Base-by-base conservation (phyloP, 2,888 invertebrate species). In the Heteropelma amictum region DNA sequence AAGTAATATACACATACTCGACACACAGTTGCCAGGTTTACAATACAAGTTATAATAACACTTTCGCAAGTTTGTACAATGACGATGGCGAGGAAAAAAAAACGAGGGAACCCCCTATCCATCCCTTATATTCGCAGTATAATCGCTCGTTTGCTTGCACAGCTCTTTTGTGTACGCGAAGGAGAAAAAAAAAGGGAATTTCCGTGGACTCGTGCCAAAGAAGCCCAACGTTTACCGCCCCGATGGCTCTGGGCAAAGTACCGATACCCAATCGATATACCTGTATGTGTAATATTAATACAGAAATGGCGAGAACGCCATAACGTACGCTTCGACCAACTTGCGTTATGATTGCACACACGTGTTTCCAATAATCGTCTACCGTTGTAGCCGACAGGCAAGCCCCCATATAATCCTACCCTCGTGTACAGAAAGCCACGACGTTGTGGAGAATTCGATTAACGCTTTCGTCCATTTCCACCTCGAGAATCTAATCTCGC, bases 301-400 rank as follows among this genome's bases (percentile, higher is more conserved):
- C 5, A 26, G 4, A 26, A 42, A 14, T 21, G 47, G 12, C 10
- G 56, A 49, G 63, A 71, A 38, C n/a, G n/a, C 28, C 33, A 67
- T 71, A 75, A 56, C 61, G 54, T 42, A 71, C 61, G 74, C 71
- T 67, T 61, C 17, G 67, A 38, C 49, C 35, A 19, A 53, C 53
- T 30, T 14, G 10, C 23, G 14, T 47, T 68, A 63, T 71, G 61
- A 75, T 75, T 58, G 67, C 67, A 42, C 67, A 71, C 75, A 71
- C 71, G 75, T 67, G 75, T 71, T 75, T 75, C 71, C 75, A 71
- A 75, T 75, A 75, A 75, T 75, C 71, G 71, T 3, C n/a, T 67
- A 56, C 28, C 17, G 40, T 28, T 60, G 19, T 47, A 45, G 35
- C 47, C 17, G 17, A 58, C 58, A 8, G 26, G n/a, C 33, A 40